phyloP scores from a whole-genome alignment of 2,888 invertebrate species.

The Cataglyphis rosenhaueri region DNA sequence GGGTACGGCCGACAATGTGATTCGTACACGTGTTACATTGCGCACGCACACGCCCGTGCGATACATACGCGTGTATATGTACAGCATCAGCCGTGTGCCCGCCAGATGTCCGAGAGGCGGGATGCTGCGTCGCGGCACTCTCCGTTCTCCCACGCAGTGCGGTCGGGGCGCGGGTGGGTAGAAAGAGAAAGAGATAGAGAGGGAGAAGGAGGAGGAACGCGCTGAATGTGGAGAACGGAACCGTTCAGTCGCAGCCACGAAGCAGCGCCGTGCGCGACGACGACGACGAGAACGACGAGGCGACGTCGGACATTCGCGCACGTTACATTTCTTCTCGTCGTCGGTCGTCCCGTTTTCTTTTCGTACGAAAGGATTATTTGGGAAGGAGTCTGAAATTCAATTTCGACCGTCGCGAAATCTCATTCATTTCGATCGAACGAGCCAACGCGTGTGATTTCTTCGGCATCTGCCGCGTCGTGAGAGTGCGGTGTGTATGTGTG shows the following conservation, averaged over 20 bases:
- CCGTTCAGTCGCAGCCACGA: constrained; percentile 79
- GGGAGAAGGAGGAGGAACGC: constrained; percentile 23
- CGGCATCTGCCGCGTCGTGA: neutral
- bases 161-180: constrained; percentile 19
- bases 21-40: constrained; percentile 42
- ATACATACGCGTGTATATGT: constrained; percentile 15
- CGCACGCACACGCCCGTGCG: constrained; percentile 32
- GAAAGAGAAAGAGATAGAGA: constrained; percentile 1
- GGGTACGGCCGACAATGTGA: neutral
- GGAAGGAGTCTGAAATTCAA: neutral
- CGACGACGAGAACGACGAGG: constrained; percentile 64
- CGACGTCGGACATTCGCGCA: constrained; percentile 29
- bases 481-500: neutral
- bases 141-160: constrained; percentile 43
- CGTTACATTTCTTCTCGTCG: constrained; percentile 3
- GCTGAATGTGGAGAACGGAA: constrained; percentile 62
- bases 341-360: constrained; percentile 27
- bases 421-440: neutral
- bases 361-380: neutral
- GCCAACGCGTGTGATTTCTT: neutral
- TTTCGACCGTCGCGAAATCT: neutral
- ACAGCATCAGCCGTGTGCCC: constrained; percentile 61
- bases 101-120: constrained; percentile 70
- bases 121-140: constrained; percentile 56
- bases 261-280: constrained; percentile 77